These are phyloP conservation scores for Sternarchorhynchus goeldii DNA, from an alignment of 2,797 vertebrate species.

Conservation along the genomic window DNA sequence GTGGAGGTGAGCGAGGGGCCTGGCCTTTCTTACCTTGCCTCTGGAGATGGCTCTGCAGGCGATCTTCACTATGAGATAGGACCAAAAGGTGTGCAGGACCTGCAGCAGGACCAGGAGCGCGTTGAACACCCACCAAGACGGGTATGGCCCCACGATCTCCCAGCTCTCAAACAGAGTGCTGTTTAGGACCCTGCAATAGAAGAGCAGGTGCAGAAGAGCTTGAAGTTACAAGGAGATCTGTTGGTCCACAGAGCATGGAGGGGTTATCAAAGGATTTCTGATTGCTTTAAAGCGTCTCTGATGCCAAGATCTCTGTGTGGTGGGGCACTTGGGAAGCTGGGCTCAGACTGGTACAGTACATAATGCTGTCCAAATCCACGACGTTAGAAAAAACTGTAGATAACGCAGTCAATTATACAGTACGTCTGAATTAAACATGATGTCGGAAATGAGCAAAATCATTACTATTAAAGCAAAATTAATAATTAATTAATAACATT, in stretches of 20 bases:
- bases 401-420: background rate
- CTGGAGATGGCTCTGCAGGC: slow-evolving; percentile 91
- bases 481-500: too few relatives aligned
- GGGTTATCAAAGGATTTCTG: too few relatives aligned
- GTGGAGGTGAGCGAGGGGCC: background rate
- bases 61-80: slow-evolving; percentile 92
- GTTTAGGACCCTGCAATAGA: slow-evolving; percentile 87
- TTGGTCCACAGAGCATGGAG: too few relatives aligned
- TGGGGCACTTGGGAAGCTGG: background rate
- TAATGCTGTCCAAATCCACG: background rate
- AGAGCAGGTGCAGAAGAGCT: too few relatives aligned
- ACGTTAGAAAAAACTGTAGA: background rate
- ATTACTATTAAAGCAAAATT: background rate
- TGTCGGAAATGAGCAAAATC: too few relatives aligned
- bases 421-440: background rate
- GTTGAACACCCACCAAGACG: slow-evolving; percentile 96
- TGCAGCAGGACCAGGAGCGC: slow-evolving; percentile 88
- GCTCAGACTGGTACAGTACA: background rate
- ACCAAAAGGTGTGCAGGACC: slow-evolving; percentile 92
- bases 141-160: slow-evolving; percentile 93
- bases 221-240: too few relatives aligned
- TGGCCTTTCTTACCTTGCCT: slow-evolving; percentile 87
- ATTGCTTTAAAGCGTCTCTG: background rate
- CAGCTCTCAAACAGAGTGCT: slow-evolving; percentile 93
- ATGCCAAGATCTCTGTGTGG: background rate